Conservation (phyloP, 1,140 invertebrate genomes). For the Drosophila pseudoobscura region DNA sequence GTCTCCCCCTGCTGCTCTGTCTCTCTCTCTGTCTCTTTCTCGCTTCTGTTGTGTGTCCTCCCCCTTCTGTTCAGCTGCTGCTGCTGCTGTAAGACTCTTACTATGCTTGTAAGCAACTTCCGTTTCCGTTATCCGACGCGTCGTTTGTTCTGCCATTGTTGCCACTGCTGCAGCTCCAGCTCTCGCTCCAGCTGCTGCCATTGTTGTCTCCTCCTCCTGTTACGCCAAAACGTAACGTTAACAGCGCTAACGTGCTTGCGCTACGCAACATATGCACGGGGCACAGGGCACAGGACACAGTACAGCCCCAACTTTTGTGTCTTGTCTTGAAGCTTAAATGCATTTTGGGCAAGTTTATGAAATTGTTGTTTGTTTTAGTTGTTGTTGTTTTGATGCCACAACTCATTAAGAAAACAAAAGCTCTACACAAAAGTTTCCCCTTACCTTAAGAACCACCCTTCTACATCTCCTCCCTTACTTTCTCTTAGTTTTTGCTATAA, state of each 20-base stretch:
- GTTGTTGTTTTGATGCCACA: slow-evolving; percentile 43
- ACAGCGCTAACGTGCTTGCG: slow-evolving; percentile 49
- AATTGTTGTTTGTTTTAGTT: slow-evolving; percentile 56
- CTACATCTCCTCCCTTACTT: neutral
- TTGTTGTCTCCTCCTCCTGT: slow-evolving; percentile 4
- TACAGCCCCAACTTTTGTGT: slow-evolving; percentile 21
- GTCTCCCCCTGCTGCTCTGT: neutral
- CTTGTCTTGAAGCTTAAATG: slow-evolving; percentile 62
- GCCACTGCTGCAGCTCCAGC: slow-evolving; percentile 39
- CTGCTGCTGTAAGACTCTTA: slow-evolving; percentile 24
- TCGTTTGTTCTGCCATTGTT: slow-evolving; percentile 68
- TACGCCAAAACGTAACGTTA: neutral
- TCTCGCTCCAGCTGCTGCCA: slow-evolving; percentile 24
- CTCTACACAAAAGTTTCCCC: slow-evolving; percentile 61
- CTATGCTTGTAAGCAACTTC: slow-evolving; percentile 72
- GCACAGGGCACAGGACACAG: no score
- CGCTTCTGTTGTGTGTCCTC: neutral
- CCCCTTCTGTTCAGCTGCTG: neutral
- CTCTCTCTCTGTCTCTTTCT: neutral
- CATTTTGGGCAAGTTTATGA: slow-evolving; percentile 75
- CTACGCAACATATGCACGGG: slow-evolving; percentile 65
- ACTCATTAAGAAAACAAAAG: slow-evolving; percentile 78
- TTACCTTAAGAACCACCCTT: slow-evolving; percentile 13
- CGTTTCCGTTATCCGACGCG: slow-evolving; percentile 74
- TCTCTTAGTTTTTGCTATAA: slow-evolving; percentile 57